phyloP scores from a whole-genome alignment of 2,113 vertebrate genomes.

The Tupaia chinensis region DNA sequence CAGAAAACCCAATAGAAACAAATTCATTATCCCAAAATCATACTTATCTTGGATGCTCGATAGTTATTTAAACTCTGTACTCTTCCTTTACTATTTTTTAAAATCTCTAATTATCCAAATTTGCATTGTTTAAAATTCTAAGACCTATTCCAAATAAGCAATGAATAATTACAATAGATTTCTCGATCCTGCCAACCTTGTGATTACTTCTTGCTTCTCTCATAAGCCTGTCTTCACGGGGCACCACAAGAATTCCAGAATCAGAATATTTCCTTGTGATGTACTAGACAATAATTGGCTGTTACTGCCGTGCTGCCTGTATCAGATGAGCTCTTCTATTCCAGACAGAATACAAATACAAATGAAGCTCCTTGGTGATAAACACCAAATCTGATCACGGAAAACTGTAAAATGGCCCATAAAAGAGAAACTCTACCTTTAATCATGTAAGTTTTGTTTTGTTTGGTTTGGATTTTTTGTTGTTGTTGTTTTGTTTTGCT shows the following conservation, averaged over 20 bases:
- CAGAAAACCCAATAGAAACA: not conserved
- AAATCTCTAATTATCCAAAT: not conserved
- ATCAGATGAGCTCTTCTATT: not conserved
- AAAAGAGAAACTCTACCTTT: not conserved
- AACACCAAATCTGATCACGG: not conserved
- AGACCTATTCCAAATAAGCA: conserved; percentile 7
- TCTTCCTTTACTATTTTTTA: conserved; percentile 1
- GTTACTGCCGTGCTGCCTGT: not conserved
- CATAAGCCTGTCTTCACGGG: not conserved
- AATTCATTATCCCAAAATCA: conserved; percentile 10
- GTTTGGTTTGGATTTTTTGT: too few relatives aligned
- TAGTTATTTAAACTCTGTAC: not conserved
- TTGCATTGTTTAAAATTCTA: conserved; percentile 35
- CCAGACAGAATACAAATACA: not conserved
- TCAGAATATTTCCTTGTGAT: conserved; percentile 63
- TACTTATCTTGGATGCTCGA: not conserved
- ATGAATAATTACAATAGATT: conserved; percentile 20
- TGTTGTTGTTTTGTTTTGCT: too few relatives aligned
- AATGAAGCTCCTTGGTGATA: not conserved
- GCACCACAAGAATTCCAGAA: conserved; percentile 66
- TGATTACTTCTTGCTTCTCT: not conserved
- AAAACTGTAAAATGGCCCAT: not conserved
- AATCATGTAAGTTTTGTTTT: not conserved
- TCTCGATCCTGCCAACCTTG: not conserved
- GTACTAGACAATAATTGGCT: not conserved